Percentiles rank a stretch among this genome's conserved stretches.
These are phyloP conservation scores for Caprella mutica DNA, from an alignment of 2,888 invertebrate species.

Conservation along the genomic window DNA sequence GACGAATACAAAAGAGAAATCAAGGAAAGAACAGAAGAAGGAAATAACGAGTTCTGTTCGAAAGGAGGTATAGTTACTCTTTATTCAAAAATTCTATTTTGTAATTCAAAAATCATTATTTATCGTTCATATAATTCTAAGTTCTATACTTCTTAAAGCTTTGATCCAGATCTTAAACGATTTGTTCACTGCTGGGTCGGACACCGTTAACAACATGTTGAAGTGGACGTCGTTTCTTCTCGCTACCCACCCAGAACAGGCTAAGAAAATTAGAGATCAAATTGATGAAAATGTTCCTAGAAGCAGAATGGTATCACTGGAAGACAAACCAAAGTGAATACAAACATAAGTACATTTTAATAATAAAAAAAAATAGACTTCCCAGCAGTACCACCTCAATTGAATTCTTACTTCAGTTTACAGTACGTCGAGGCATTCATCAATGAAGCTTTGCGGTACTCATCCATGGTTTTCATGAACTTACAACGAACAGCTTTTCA, in stretches of 20 bases:
- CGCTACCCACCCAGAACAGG: background rate
- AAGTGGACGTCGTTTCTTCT: background rate
- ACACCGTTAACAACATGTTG: background rate
- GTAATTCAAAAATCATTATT: background rate
- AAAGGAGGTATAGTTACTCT: background rate
- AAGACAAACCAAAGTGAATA: background rate
- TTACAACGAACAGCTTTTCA: background rate
- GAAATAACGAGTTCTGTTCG: background rate
- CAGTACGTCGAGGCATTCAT: background rate
- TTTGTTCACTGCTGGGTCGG: background rate
- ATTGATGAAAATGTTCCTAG: conserved; percentile 1
- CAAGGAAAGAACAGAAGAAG: background rate
- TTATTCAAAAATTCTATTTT: background rate
- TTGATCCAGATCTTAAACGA: background rate
- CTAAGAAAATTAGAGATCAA: background rate
- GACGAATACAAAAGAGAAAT: background rate
- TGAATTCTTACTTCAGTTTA: background rate
- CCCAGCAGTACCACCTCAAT: too few relatives aligned
- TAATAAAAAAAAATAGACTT: too few relatives aligned
- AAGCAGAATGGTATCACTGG: background rate
- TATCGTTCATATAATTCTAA: background rate
- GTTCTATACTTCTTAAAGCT: background rate
- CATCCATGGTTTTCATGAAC: background rate
- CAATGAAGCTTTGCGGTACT: background rate
- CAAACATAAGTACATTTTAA: too few relatives aligned